phyloP scores from a whole-genome alignment of 2,113 vertebrate species.

The Empidonax alnorum region DNA sequence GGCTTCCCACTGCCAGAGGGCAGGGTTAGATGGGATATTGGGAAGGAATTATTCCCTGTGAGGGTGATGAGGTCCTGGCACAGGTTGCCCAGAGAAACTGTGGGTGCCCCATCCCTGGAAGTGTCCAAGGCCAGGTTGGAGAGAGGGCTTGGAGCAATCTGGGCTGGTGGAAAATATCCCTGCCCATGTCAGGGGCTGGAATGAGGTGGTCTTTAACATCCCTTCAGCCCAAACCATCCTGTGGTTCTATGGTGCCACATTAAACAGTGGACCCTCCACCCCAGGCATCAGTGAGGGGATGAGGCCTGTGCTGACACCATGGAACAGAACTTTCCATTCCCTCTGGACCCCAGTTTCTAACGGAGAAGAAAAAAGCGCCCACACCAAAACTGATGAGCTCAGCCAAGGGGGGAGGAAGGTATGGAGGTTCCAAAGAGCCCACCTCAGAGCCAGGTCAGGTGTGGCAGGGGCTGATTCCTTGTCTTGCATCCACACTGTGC shows the following conservation, averaged over 20 bases:
- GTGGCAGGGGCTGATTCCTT: neutral
- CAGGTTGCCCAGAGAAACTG: neutral
- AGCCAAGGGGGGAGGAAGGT: neutral
- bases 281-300: neutral
- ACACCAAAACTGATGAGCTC: neutral
- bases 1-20: neutral
- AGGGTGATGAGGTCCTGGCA: neutral
- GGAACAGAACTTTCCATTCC: neutral
- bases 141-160: fast-evolving
- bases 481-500: fast-evolving
- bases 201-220: neutral
- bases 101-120: neutral
- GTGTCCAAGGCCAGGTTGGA: neutral
- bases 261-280: neutral
- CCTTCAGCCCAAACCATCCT: neutral
- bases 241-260: neutral
- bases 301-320: neutral
- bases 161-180: neutral
- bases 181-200: fast-evolving
- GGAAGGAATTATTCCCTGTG: neutral
- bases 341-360: neutral
- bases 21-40: neutral
- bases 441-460: neutral
- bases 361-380: neutral
- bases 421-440: neutral